Percentiles rank a stretch among this genome's conserved stretches.
These are phyloP conservation scores for Cephus runcator DNA, from an alignment of 2,888 invertebrate genomes.

Conservation along the genomic window DNA sequence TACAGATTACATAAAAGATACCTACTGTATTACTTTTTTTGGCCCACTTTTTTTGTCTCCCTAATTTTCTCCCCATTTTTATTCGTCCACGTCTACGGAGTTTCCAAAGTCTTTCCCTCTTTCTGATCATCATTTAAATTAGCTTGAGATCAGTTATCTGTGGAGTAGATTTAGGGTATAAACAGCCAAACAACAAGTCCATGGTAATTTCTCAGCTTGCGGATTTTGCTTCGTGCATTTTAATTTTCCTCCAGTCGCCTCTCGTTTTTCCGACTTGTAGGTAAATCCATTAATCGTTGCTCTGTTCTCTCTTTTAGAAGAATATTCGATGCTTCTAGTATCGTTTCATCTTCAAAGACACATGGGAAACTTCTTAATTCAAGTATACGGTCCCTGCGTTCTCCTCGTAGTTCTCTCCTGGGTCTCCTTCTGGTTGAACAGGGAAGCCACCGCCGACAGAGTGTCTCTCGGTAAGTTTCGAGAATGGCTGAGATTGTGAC, in stretches of 20 bases:
- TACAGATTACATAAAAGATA: too few relatives aligned
- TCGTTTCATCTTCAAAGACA: conserved; percentile 83
- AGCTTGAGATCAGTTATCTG: background rate
- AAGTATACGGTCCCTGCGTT: conserved; percentile 87
- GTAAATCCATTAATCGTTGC: too few relatives aligned
- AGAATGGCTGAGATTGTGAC: too few relatives aligned
- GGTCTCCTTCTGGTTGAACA: conserved; percentile 88
- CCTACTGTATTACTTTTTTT: too few relatives aligned
- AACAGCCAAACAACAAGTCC: too few relatives aligned
- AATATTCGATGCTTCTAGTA: conserved; percentile 78
- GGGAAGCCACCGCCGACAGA: conserved; percentile 86
- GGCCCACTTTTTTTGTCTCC: too few relatives aligned
- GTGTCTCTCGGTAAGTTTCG: conserved; percentile 76
- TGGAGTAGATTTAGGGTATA: too few relatives aligned
- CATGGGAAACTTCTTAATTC: conserved; percentile 88
- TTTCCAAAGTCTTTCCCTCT: background rate
- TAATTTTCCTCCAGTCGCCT: too few relatives aligned
- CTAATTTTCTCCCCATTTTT: background rate
- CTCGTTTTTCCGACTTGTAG: too few relatives aligned
- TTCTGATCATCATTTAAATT: background rate
- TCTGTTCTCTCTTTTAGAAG: conserved; percentile 65
- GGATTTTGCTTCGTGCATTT: too few relatives aligned
- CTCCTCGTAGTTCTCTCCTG: conserved; percentile 86
- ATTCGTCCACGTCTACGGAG: background rate
- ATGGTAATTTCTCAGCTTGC: too few relatives aligned